These are phyloP conservation scores for Macaria liturata DNA, from an alignment of 2,888 invertebrate genomes.

Conservation along the genomic window DNA sequence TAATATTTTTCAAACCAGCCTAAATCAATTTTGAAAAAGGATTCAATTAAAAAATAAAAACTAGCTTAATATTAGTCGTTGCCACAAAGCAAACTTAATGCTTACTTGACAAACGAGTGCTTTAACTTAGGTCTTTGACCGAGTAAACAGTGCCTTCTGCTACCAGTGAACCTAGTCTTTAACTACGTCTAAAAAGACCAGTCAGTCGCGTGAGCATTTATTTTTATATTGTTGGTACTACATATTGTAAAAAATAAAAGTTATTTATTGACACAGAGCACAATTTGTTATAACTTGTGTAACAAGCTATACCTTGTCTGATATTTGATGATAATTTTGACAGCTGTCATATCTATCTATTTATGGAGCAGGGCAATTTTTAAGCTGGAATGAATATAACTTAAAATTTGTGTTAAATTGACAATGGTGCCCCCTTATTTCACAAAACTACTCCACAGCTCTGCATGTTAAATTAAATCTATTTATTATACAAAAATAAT, in stretches of 20 bases:
- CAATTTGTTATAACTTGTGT: constrained; percentile 56
- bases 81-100: constrained; percentile 7
- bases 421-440: no score
- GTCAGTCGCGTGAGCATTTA: constrained; percentile 80
- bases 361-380: no score
- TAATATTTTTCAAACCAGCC: no score
- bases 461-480: no score
- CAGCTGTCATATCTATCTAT: neutral
- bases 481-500: no score
- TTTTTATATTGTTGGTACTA: constrained; percentile 76
- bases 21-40: no score
- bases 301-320: constrained; percentile 34
- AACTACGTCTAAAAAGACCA: constrained; percentile 53
- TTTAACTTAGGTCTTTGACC: constrained; percentile 16
- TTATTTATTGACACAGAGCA: constrained; percentile 58
- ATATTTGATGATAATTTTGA: no score
- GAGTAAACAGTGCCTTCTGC: constrained; percentile 70
- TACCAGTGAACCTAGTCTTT: constrained; percentile 79
- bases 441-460: no score
- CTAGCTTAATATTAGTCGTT: neutral
- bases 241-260: constrained; percentile 59
- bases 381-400: no score
- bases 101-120: constrained; percentile 13
- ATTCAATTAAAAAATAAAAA: no score
- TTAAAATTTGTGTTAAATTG: no score